Evolutionary conservation across 1,140 invertebrate species (phyloP).

Genomic region (Pseudachorutes palmiensis): DNA sequence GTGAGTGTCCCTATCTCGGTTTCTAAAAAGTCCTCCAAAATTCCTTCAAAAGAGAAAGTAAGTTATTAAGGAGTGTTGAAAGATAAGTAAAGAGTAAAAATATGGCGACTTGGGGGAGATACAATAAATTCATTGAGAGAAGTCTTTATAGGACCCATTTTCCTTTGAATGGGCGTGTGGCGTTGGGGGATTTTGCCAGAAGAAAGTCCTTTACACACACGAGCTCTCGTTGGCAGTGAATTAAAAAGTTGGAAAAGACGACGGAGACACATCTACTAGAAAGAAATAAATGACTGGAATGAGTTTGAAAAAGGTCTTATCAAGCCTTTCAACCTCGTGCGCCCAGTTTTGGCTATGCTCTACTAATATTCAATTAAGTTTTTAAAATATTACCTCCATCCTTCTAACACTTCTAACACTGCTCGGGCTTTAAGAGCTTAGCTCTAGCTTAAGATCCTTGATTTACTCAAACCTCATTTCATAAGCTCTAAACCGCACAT

Average conservation of each 20-base stretch:
- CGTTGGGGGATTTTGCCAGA: too few relatives aligned
- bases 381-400: slow-evolving; percentile 4
- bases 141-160: background rate
- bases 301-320: background rate
- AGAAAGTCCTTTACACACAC: background rate
- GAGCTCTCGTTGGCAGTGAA: background rate
- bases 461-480: too few relatives aligned
- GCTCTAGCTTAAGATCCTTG: too few relatives aligned
- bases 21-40: too few relatives aligned
- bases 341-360: too few relatives aligned
- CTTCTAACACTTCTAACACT: too few relatives aligned
- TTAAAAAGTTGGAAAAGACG: too few relatives aligned
- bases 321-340: too few relatives aligned
- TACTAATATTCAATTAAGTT: slow-evolving; percentile 11
- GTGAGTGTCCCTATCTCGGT: background rate
- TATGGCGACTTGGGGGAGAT: background rate
- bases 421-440: too few relatives aligned
- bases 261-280: background rate
- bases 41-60: background rate
- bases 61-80: background rate
- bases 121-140: background rate
- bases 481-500: too few relatives aligned
- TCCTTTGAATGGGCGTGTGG: background rate
- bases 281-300: background rate
- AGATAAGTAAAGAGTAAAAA: background rate